These are phyloP conservation scores for Ceriagrion tenellum DNA, from an alignment of 2,888 invertebrate genomes.

Conservation along the genomic window DNA sequence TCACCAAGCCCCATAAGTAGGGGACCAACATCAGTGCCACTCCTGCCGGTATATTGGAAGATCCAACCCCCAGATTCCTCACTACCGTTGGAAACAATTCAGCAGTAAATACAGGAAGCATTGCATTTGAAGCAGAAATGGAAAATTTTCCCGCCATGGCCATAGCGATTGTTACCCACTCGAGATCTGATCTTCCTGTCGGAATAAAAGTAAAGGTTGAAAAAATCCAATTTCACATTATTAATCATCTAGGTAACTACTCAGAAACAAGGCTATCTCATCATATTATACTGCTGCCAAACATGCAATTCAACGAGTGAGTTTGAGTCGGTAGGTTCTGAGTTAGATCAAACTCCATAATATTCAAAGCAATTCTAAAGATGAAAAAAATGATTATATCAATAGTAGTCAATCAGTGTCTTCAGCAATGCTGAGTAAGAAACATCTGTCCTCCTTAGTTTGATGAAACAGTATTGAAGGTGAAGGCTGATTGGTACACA, in stretches of 20 bases:
- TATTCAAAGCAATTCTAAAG: too few relatives aligned
- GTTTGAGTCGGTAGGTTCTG: too few relatives aligned
- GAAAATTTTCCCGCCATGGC: constrained; percentile 90
- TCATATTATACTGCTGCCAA: background rate
- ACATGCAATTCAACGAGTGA: too few relatives aligned
- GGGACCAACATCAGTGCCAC: constrained; percentile 88
- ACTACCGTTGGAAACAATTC: constrained; percentile 87
- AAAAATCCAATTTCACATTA: background rate
- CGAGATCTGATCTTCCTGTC: constrained; percentile 52
- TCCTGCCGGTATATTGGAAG: constrained; percentile 88
- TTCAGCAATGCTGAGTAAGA: too few relatives aligned
- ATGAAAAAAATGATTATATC: too few relatives aligned
- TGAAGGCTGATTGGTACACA: too few relatives aligned
- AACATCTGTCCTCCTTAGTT: too few relatives aligned
- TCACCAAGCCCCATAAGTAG: constrained; percentile 88
- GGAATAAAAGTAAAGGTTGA: background rate
- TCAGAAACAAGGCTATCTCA: background rate
- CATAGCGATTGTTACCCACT: constrained; percentile 83
- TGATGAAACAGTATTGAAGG: too few relatives aligned
- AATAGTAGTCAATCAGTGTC: too few relatives aligned
- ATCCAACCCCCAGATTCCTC: constrained; percentile 86
- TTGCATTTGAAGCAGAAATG: constrained; percentile 88
- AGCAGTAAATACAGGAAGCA: constrained; percentile 88
- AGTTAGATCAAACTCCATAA: too few relatives aligned
- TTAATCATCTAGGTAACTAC: too few relatives aligned